Evolutionary conservation across 2,888 invertebrate species (phyloP), one percentile per base, ranked within the genome.

Genomic region (Gibbula magus): DNA sequence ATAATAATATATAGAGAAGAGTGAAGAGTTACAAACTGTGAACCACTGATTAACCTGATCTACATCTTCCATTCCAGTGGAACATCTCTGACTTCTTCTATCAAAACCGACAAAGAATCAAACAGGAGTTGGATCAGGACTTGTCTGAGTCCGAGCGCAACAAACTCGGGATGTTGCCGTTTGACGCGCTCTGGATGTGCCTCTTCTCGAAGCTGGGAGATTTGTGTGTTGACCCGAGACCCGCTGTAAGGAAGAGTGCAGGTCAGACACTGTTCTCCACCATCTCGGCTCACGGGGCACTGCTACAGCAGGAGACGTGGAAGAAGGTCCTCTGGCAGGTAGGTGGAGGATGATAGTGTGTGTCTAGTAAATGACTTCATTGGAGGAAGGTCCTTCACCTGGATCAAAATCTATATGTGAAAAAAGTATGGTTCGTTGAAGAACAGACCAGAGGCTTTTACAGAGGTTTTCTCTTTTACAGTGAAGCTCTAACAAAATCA

Each of bases 251-350:
- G 5, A 98, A 99, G 93, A 98, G 98, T 5, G 98, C 99, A 8
- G 97, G 98, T 73, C 99, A 99, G 94, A 99, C 99, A 0, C 94
- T 99, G 79, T 99, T 99, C 94, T 98, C 98, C 75, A 99, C 99
- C 22, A 97, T 99, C 91, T 96, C 97, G 0, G 98, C 99, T 0
- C 99, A 99, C 93, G 98, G 98, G 51, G 95, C 96, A 67, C 94
- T 98, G 81, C 94, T 99, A 35, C 96, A 96, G 93, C 95, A 96
- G 81, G 95, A 96, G 20, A 98, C 98, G 0, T 99, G 99, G 99
- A 96, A 97, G 88, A 96, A 97, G 0, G 95, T 99, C 51, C 94
- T 99, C 10, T 97, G 97, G 97, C 97, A 98, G 93, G 95, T 94
- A 85, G 79, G 88, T 39, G 22, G 7, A 20, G n/a, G 3, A 5